Evolutionary conservation across 2,113 vertebrate genomes (phyloP).

Genomic region (Malurus melanocephalus): DNA sequence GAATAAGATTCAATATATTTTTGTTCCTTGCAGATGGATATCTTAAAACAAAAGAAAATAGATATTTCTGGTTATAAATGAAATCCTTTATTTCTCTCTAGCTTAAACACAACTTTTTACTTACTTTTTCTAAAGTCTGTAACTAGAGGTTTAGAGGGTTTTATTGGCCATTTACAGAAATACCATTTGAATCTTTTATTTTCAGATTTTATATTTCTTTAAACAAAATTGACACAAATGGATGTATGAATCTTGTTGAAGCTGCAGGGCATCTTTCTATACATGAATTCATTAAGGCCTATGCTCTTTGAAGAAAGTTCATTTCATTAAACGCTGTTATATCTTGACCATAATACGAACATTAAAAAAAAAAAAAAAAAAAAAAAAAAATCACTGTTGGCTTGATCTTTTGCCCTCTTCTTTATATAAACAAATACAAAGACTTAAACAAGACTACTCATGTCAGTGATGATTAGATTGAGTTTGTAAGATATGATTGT

Average conservation of each 20-base stretch:
- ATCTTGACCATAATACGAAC: background rate
- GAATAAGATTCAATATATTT: background rate
- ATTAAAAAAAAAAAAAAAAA: background rate
- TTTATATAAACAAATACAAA: background rate
- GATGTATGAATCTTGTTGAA: background rate
- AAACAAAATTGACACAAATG: slow-evolving; percentile 18
- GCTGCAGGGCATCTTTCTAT: background rate
- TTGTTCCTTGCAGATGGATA: slow-evolving; percentile 20
- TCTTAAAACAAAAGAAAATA: slow-evolving; percentile 14
- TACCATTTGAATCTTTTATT: background rate
- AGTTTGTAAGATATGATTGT: background rate
- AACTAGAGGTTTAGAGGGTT: slow-evolving; percentile 18
- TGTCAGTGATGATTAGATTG: background rate
- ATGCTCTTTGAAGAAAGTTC: background rate
- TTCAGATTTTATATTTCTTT: background rate
- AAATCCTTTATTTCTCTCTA: slow-evolving; percentile 38
- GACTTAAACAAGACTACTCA: background rate
- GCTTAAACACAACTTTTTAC: slow-evolving; percentile 12
- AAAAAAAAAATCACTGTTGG: background rate
- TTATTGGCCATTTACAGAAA: slow-evolving; percentile 35
- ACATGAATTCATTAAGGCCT: background rate
- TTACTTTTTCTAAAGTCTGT: slow-evolving; percentile 12
- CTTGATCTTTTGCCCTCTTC: background rate
- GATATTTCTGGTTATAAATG: slow-evolving; percentile 12
- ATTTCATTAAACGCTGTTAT: slow-evolving; percentile 22